phyloP scores from a whole-genome alignment of 2,888 invertebrate species.

The Sicus ferrugineus region DNA sequence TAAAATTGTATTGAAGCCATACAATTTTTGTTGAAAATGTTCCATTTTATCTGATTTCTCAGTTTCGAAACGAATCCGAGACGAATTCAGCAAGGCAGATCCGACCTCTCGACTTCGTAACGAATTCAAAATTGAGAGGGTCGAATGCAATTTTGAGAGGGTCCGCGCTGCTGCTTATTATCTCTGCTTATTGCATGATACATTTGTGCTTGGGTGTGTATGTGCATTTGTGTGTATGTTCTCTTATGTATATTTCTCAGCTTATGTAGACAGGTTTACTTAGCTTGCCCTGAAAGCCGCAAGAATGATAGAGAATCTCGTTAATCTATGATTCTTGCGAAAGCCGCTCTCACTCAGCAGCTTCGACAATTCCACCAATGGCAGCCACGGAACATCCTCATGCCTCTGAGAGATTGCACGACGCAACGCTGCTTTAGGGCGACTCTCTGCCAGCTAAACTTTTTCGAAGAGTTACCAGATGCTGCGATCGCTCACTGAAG shows the following conservation, averaged over 20 bases:
- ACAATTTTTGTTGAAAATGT: no score
- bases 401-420: background rate
- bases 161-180: background rate
- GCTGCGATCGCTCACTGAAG: no score
- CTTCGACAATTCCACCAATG: conserved; percentile 8
- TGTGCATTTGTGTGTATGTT: background rate
- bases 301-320: no score
- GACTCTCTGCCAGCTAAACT: no score
- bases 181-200: background rate
- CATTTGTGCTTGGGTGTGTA: background rate
- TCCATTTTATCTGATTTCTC: no score
- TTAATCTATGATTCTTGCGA: no score
- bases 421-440: background rate
- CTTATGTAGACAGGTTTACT: background rate
- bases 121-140: no score
- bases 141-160: background rate
- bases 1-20: no score
- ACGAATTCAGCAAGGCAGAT: no score
- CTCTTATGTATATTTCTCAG: background rate
- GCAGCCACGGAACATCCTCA: background rate
- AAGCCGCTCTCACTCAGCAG: background rate
- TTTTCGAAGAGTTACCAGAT: background rate
- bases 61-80: no score
- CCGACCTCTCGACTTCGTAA: no score
- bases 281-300: background rate